Conservation (phyloP, 2,888 invertebrate genomes). For the Drosophila yooni region DNA sequence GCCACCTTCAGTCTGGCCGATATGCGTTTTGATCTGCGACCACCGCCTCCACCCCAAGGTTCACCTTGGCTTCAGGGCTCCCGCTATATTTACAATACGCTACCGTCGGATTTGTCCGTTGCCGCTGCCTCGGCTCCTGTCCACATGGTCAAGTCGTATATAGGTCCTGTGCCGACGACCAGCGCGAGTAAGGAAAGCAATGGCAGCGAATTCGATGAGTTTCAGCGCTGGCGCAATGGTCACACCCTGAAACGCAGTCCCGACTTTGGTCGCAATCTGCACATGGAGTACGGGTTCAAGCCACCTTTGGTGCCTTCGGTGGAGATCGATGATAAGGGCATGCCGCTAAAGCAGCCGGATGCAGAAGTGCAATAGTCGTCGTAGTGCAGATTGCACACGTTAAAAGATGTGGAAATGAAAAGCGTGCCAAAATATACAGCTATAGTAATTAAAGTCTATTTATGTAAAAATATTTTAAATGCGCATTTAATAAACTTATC, state of each 20-base stretch:
- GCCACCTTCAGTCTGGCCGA: constrained; percentile 71
- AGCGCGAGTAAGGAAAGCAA: constrained; percentile 31
- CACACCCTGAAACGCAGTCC: constrained; percentile 86
- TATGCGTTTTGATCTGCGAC: constrained; percentile 78
- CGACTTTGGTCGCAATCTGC: constrained; percentile 88
- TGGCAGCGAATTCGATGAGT: constrained; percentile 73
- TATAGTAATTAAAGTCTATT: constrained; percentile 64
- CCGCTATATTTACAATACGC: constrained; percentile 81
- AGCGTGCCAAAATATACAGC: constrained; percentile 74
- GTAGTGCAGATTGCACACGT: not conserved
- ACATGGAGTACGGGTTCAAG: constrained; percentile 93
- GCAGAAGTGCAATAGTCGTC: constrained; percentile 36
- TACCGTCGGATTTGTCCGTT: constrained; percentile 75
- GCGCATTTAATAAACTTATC: constrained; percentile 60
- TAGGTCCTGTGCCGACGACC: constrained; percentile 67
- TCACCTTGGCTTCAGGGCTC: constrained; percentile 77
- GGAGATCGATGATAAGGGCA: constrained; percentile 91
- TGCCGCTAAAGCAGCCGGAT: constrained; percentile 85
- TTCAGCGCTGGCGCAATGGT: constrained; percentile 85
- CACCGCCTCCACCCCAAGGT: constrained; percentile 73
- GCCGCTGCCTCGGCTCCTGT: constrained; percentile 83
- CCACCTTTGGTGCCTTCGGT: constrained; percentile 93
- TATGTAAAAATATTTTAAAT: constrained; percentile 59
- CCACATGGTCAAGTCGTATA: constrained; percentile 86
- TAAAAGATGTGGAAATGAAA: constrained; percentile 23